A percentile compares a stretch with the other conserved stretches of the same genome.
phyloP scores from a whole-genome alignment of 2,113 vertebrate species.

The Athene cunicularia region DNA sequence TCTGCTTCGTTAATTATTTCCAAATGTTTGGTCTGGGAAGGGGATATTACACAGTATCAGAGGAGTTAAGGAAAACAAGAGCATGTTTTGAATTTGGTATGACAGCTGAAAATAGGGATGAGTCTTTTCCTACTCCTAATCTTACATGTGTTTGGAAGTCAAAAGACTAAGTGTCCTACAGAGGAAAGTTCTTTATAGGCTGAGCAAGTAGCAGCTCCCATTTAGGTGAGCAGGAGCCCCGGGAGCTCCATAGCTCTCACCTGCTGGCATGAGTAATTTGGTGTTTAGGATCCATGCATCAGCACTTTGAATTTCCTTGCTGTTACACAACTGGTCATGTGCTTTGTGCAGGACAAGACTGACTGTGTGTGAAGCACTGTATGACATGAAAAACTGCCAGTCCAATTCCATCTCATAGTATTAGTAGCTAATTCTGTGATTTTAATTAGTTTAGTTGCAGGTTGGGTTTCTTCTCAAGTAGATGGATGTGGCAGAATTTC shows the following conservation, averaged over 20 bases:
- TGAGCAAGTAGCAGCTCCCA: neutral
- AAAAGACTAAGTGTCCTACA: neutral
- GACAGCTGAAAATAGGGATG: neutral
- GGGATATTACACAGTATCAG: neutral
- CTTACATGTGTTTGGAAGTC: neutral
- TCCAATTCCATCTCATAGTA: neutral
- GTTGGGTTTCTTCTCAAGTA: neutral
- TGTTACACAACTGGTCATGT: accelerated
- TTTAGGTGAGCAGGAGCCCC: neutral
- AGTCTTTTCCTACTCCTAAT: neutral
- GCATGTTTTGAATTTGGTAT: neutral
- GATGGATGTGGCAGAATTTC: neutral
- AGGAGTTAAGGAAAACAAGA: neutral
- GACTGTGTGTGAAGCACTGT: accelerated
- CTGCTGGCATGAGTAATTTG: neutral
- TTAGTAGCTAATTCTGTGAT: neutral
- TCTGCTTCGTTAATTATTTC: neutral
- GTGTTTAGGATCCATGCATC: neutral
- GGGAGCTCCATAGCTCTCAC: neutral
- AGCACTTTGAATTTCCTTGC: neutral
- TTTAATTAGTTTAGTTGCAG: neutral
- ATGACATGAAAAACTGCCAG: neutral
- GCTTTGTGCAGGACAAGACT: neutral
- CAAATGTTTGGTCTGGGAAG: neutral
- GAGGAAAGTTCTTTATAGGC: neutral